Evolutionary conservation across 1,140 invertebrate genomes (phyloP).

Genomic region (Armadillidium nasatum): DNA sequence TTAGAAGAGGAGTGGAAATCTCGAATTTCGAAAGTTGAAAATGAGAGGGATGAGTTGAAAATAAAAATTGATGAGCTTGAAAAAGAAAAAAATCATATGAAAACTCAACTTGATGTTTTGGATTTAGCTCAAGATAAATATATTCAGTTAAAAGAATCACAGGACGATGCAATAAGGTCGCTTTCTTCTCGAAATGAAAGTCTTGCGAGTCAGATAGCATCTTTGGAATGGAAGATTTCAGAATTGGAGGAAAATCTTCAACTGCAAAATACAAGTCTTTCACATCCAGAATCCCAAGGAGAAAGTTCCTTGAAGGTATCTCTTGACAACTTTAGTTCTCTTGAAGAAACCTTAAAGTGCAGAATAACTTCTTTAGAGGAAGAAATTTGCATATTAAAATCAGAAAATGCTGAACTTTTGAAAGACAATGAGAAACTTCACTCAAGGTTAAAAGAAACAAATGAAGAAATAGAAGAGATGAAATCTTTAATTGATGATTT

Average conservation of each 20-base stretch:
- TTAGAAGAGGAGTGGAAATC: slow-evolving; percentile 44
- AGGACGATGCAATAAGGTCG: slow-evolving; percentile 64
- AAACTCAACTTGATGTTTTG: slow-evolving; percentile 61
- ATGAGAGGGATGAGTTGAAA: slow-evolving; percentile 36
- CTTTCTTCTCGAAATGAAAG: slow-evolving; percentile 66
- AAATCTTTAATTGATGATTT: slow-evolving; percentile 32
- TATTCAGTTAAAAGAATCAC: slow-evolving; percentile 70
- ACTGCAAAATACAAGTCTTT: background rate
- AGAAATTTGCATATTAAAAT: slow-evolving; percentile 29
- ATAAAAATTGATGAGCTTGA: slow-evolving; percentile 40
- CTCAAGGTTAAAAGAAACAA: slow-evolving; percentile 31
- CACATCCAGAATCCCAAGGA: background rate
- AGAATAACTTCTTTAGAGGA: slow-evolving; percentile 25
- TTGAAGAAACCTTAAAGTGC: slow-evolving; percentile 20
- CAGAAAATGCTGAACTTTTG: slow-evolving; percentile 37
- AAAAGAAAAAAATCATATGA: slow-evolving; percentile 46
- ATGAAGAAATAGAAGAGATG: slow-evolving; percentile 32
- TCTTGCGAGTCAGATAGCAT: slow-evolving; percentile 56
- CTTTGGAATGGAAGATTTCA: slow-evolving; percentile 49
- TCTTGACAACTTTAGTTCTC: slow-evolving; percentile 8
- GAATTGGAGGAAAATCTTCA: slow-evolving; percentile 54
- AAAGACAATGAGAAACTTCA: slow-evolving; percentile 30
- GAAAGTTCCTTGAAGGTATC: background rate
- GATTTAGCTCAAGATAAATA: slow-evolving; percentile 70
- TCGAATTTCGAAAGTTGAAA: slow-evolving; percentile 35